phyloP scores from a whole-genome alignment of 2,888 invertebrate species.

The Agonopterix heracliana region DNA sequence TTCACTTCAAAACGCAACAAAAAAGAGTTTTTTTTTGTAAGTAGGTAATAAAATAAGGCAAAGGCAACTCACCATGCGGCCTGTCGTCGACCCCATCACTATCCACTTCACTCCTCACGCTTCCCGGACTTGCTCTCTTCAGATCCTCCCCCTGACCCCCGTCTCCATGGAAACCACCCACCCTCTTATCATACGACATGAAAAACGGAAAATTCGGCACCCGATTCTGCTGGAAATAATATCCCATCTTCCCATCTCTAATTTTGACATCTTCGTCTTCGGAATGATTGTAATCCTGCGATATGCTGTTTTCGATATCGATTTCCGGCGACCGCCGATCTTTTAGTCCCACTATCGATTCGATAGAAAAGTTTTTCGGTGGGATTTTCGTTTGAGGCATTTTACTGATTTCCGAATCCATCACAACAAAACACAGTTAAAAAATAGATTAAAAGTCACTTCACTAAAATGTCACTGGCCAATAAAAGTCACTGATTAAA shows the following conservation, averaged over 20 bases:
- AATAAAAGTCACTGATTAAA: background rate
- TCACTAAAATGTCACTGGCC: background rate
- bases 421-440: conserved; percentile 18
- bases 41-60: background rate
- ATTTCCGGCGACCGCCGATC: conserved; percentile 61
- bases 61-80: conserved; percentile 50
- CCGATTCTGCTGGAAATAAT: conserved; percentile 62
- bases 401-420: conserved; percentile 66
- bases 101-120: conserved; percentile 63
- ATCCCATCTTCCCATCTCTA: conserved; percentile 58
- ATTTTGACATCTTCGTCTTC: conserved; percentile 61
- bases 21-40: too few species aligned
- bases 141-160: conserved; percentile 56
- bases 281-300: conserved; percentile 51
- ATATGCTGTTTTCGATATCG: conserved; percentile 63
- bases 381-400: conserved; percentile 61
- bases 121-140: conserved; percentile 63
- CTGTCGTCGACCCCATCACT: conserved; percentile 66
- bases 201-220: conserved; percentile 68
- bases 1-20: too few species aligned
- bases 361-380: conserved; percentile 79
- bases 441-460: background rate
- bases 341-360: conserved; percentile 74
- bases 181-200: conserved; percentile 65
- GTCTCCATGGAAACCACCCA: conserved; percentile 36